Evolutionary conservation across 2,888 invertebrate genomes (phyloP).

Genomic region (Temnothorax ravouxi): DNA sequence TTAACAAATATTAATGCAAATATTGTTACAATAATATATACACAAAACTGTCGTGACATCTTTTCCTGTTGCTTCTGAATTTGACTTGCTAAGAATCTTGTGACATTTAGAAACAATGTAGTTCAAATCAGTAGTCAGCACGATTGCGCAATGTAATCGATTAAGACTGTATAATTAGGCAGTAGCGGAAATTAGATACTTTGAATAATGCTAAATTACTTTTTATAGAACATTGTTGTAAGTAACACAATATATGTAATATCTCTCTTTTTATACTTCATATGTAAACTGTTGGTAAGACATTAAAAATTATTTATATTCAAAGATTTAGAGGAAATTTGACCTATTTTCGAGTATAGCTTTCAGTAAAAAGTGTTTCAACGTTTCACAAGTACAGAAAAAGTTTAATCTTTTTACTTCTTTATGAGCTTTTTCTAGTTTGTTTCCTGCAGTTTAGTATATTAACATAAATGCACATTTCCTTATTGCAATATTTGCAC

Average conservation of each 20-base stretch:
- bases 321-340: background rate
- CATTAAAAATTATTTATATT: background rate
- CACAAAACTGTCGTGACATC: slow-evolving; percentile 1
- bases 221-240: background rate
- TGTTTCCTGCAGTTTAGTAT: background rate
- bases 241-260: background rate
- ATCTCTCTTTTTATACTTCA: background rate
- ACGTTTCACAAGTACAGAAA: background rate
- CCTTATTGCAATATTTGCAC: background rate
- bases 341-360: background rate
- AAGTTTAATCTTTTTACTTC: background rate
- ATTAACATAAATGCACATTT: background rate
- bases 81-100: slow-evolving; percentile 63
- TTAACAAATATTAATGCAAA: slow-evolving; percentile 45
- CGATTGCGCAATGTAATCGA: slow-evolving; percentile 45
- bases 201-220: background rate
- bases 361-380: background rate
- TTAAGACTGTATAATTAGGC: slow-evolving; percentile 55
- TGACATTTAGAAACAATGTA: slow-evolving; percentile 61
- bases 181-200: slow-evolving; percentile 45
- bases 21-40: slow-evolving; percentile 30
- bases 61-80: slow-evolving; percentile 57
- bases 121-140: slow-evolving; percentile 36
- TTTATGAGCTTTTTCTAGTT: background rate
- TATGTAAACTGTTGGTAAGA: background rate